Evolutionary conservation across 2,888 invertebrate genomes (phyloP).

Genomic region (Gerris lacustris): DNA sequence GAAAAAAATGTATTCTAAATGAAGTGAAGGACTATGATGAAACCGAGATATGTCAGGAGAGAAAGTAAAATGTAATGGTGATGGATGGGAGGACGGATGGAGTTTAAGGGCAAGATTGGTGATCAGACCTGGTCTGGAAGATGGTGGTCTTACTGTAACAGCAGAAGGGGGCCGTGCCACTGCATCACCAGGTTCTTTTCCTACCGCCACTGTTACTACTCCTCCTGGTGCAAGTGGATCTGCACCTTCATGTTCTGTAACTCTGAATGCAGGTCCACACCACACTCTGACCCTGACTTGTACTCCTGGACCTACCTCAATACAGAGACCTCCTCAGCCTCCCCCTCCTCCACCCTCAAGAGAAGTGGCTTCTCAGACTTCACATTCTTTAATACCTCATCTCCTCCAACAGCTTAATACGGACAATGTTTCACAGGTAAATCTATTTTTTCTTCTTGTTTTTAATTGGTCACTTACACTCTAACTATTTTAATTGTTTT

Average conservation of each 20-base stretch:
- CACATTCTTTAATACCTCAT: slow-evolving; percentile 22
- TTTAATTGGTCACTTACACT: background rate
- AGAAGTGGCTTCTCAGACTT: slow-evolving; percentile 45
- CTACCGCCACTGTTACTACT: slow-evolving; percentile 23
- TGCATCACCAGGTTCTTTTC: background rate
- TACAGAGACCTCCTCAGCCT: slow-evolving; percentile 23
- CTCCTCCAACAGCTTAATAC: slow-evolving; percentile 24
- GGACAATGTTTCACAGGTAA: background rate
- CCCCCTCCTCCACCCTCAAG: slow-evolving; percentile 28
- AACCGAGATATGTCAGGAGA: background rate
- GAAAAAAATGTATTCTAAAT: no score
- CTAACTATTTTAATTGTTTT: no score
- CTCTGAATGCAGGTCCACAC: slow-evolving; percentile 38
- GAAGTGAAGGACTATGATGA: no score
- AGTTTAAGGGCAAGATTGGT: background rate
- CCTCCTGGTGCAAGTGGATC: slow-evolving; percentile 25
- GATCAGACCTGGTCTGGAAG: background rate
- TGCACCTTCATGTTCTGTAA: slow-evolving; percentile 49
- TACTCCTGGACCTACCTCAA: slow-evolving; percentile 35
- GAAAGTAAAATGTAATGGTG: background rate
- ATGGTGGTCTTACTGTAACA: background rate
- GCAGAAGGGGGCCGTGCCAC: background rate
- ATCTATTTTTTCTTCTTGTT: background rate
- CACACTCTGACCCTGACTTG: slow-evolving; percentile 35
- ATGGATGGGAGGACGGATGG: background rate